Percentiles rank a stretch among this genome's conserved stretches.
Evolutionary conservation across 1,140 invertebrate genomes (phyloP).

Genomic region (Diachasmimorpha longicaudata): DNA sequence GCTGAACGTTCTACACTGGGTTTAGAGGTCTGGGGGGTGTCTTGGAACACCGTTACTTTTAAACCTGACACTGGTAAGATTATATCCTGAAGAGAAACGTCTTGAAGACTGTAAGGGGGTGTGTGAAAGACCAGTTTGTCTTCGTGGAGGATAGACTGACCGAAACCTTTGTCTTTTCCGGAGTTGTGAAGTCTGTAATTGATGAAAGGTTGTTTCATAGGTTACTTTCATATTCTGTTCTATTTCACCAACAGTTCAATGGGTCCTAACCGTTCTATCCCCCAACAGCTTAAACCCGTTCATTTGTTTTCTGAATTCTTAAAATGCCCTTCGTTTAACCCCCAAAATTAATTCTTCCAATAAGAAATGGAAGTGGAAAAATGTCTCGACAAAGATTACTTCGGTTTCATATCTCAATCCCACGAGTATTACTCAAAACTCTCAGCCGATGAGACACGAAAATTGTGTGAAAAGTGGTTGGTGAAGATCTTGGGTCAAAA

Average conservation of each 20-base stretch:
- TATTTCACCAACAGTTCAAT: too few relatives aligned
- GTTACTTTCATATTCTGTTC: too few relatives aligned
- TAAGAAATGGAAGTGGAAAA: constrained; percentile 44
- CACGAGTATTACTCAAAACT: constrained; percentile 44
- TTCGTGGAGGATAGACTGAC: constrained; percentile 90
- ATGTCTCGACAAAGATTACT: constrained; percentile 55
- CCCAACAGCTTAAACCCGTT: not conserved
- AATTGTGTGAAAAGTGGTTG: constrained; percentile 47
- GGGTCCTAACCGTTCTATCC: too few relatives aligned
- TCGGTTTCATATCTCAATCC: constrained; percentile 53
- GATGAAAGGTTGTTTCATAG: constrained; percentile 35
- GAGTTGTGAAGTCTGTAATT: constrained; percentile 66
- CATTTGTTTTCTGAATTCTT: not conserved
- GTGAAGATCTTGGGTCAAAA: constrained; percentile 50
- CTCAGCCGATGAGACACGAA: constrained; percentile 28
- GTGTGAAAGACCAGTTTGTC: constrained; percentile 90
- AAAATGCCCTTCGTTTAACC: not conserved
- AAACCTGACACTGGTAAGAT: constrained; percentile 45
- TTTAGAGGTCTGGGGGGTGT: constrained; percentile 41
- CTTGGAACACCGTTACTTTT: constrained; percentile 44
- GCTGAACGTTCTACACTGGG: constrained; percentile 49
- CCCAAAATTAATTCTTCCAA: not conserved
- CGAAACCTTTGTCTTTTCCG: constrained; percentile 81
- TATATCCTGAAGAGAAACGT: constrained; percentile 77
- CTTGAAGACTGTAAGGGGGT: constrained; percentile 80